phyloP scores from a whole-genome alignment of 2,113 vertebrate species.

The Glareola pratincola region DNA sequence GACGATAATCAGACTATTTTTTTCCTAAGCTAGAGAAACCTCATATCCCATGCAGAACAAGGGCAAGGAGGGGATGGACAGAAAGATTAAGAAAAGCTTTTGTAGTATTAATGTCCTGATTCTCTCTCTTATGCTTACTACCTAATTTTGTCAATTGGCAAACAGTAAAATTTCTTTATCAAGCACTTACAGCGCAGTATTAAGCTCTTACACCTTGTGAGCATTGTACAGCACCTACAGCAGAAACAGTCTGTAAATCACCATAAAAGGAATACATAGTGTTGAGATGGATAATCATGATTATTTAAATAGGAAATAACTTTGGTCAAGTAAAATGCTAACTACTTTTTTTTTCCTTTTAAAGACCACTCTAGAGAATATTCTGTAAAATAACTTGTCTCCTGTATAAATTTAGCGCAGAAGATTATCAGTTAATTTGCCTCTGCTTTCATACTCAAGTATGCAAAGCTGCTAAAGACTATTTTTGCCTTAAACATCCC shows the following conservation, averaged over 20 bases:
- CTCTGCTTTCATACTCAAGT: conserved; percentile 20
- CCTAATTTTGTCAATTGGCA: not conserved
- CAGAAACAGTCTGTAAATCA: not conserved
- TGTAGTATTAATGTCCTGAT: not conserved
- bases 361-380: not conserved
- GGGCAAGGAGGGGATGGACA: not conserved
- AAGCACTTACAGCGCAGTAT: not conserved
- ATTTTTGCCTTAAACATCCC: conserved; percentile 53
- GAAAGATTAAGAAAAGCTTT: not conserved
- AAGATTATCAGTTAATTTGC: conserved; percentile 50
- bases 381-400: not conserved
- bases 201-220: not conserved
- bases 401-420: conserved; percentile 14
- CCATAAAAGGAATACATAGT: not conserved
- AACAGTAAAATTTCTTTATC: not conserved
- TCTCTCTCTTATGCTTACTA: not conserved
- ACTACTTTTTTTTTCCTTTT: not conserved
- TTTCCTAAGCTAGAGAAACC: not conserved
- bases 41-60: not conserved
- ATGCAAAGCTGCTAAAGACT: conserved; percentile 54
- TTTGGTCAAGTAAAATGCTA: not conserved
- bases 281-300: not conserved
- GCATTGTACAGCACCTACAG: not conserved
- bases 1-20: not conserved
- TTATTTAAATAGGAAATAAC: conserved; percentile 18